Evolutionary conservation across 2,888 invertebrate species (phyloP), one percentile per base, ranked within the genome.

Genomic region (Napeogenes sylphis): DNA sequence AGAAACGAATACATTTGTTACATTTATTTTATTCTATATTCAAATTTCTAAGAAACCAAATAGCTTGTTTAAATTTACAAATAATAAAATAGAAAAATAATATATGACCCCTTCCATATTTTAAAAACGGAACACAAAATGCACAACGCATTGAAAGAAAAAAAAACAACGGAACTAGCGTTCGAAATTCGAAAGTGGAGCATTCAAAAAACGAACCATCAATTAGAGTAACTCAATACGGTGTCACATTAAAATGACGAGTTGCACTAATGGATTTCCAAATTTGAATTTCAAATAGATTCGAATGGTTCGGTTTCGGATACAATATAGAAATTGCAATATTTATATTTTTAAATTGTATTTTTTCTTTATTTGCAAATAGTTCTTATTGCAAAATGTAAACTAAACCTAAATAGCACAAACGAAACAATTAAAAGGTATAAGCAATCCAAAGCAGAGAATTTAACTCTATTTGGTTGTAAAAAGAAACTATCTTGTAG

Each of bases 211-310:
- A 69, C 67, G 70, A 76, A 75, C 75, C 86, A 87, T 89, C 88
- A 88, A 90, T 90, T 89, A 87, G 84, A 86, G 90, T 87, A 89
- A 90, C 89, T 88, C 89, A 85, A 90, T 90, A 89, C 85, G 79
- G 82, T 88, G 89, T 90, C 90, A 89, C 85, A 89, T 90, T 90
- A 89, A 89, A 86, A 88, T 89, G 90, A 87, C 87, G 87, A 84
- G 84, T 81, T 82, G 79, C 81, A 84, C 89, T 90, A 90, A 90
- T 90, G 90, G 90, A 88, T 84, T 82, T 85, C 81, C 83, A 81
- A 86, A 90, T 90, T 90, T 90, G 89, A 90, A 90, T 85, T 88
- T 84, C 87, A 90, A 90, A 89, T 81, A 76, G 68, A 73, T 78
- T 78, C 78, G 77, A 78, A 82, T 83, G 79, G 81, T 82, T 86